These are phyloP conservation scores for Phasia obesa DNA, from an alignment of 2,888 invertebrate genomes.

Conservation along the genomic window DNA sequence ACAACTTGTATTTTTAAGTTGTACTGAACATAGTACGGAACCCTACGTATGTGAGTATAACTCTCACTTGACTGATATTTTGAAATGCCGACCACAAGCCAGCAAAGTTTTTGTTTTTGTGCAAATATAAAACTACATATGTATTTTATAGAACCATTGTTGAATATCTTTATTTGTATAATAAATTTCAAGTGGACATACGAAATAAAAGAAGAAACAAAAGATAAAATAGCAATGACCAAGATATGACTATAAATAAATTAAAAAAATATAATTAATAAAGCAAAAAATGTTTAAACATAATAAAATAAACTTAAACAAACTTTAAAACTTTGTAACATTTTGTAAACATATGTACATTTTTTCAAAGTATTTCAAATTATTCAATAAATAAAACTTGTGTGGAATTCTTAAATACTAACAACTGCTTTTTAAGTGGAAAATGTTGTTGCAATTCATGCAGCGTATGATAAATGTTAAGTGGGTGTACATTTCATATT, in stretches of 20 bases:
- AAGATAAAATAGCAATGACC: background rate
- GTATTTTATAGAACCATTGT: background rate
- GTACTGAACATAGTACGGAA: no score
- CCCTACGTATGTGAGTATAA: no score
- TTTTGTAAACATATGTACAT: background rate
- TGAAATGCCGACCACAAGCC: no score
- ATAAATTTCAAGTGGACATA: background rate
- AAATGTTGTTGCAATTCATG: background rate
- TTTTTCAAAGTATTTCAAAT: background rate
- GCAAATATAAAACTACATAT: no score
- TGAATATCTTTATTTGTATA: background rate
- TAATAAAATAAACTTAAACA: background rate
- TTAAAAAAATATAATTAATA: background rate
- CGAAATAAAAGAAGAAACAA: background rate
- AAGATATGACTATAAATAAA: background rate
- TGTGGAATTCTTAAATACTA: background rate
- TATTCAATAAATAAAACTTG: background rate
- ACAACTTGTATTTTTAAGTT: no score
- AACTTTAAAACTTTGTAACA: conserved; percentile 22
- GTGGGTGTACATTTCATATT: background rate
- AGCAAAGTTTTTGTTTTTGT: no score
- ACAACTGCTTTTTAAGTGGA: background rate
- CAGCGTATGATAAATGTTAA: conserved; percentile 30
- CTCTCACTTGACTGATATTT: no score
- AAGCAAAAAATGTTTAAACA: background rate